phyloP scores from a whole-genome alignment of 2,888 invertebrate species.

The Tupiocoris notatus region DNA sequence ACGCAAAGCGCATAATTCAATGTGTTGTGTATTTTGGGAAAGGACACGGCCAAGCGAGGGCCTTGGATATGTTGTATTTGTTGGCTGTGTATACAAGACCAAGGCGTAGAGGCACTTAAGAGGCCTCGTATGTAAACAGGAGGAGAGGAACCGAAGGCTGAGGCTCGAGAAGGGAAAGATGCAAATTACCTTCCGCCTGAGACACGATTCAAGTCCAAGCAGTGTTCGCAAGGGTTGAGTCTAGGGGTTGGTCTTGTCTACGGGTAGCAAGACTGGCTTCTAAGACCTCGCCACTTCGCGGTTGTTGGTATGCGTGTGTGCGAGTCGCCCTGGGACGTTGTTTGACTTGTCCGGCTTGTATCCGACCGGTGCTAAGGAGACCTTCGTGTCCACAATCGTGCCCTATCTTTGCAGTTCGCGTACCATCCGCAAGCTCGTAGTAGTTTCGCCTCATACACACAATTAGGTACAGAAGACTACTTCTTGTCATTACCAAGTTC shows the following conservation, averaged over 20 bases:
- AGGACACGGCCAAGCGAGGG: not conserved
- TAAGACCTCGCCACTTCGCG: not conserved
- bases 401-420: not conserved
- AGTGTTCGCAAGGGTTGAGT: not conserved
- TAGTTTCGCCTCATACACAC: not conserved
- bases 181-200: slow-evolving; percentile 4
- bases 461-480: not conserved
- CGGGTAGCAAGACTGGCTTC: no score
- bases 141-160: slow-evolving; percentile 15
- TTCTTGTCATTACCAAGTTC: not conserved
- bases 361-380: not conserved
- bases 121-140: slow-evolving; percentile 39
- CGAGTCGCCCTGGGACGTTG: not conserved
- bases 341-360: not conserved
- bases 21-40: not conserved
- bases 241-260: no score
- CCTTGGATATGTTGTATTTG: slow-evolving; percentile 41
- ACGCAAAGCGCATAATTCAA: not conserved
- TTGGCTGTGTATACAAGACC: slow-evolving; percentile 41
- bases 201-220: not conserved
- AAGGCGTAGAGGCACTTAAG: slow-evolving; percentile 30
- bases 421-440: not conserved
- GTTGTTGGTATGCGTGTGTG: not conserved
- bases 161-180: not conserved
- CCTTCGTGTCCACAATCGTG: not conserved